These are phyloP conservation scores for Amphimedon queenslandica DNA, from an alignment of 37 sponge, comb jelly and placozoan genomes.

Conservation along the genomic window DNA sequence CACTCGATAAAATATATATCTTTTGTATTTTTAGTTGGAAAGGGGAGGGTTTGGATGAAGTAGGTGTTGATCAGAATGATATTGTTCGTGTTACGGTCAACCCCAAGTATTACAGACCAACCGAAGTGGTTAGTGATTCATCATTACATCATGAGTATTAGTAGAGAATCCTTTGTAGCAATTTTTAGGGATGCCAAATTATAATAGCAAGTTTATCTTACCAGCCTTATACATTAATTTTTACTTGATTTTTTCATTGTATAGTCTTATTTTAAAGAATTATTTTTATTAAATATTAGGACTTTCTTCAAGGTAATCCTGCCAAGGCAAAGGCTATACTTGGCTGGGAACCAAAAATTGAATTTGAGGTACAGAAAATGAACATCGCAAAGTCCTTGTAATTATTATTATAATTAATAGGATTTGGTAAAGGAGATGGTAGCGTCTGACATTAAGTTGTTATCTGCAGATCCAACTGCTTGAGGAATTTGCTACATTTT, in stretches of 20 bases:
- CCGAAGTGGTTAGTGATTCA: conserved; percentile 88
- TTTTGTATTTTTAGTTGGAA: conserved; percentile 64
- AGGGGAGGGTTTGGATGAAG: conserved; percentile 76
- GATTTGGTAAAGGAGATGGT: conserved; percentile 89
- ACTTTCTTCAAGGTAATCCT: conserved; percentile 74
- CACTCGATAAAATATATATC: neutral
- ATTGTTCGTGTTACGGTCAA: conserved; percentile 73
- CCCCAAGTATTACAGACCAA: conserved; percentile 82
- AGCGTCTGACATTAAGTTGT: conserved; percentile 57
- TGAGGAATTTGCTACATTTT: conserved; percentile 23
- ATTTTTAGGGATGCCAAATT: no score
- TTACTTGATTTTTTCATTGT: no score
- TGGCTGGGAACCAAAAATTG: conserved; percentile 70
- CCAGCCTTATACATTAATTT: no score
- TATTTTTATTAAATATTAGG: conserved; percentile 19
- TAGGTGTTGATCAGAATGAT: conserved; percentile 66
- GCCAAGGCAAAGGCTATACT: conserved; percentile 63
- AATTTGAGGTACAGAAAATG: conserved; percentile 60
- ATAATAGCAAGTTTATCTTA: no score
- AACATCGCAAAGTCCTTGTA: neutral
- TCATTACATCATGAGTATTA: no score
- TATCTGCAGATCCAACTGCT: conserved; percentile 69
- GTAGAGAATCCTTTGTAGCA: no score
- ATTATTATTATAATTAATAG: conserved; percentile 15
- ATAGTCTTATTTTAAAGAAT: neutral